Base-by-base conservation (phyloP, 2,113 vertebrate genomes). In the Spea multiplicata region DNA sequence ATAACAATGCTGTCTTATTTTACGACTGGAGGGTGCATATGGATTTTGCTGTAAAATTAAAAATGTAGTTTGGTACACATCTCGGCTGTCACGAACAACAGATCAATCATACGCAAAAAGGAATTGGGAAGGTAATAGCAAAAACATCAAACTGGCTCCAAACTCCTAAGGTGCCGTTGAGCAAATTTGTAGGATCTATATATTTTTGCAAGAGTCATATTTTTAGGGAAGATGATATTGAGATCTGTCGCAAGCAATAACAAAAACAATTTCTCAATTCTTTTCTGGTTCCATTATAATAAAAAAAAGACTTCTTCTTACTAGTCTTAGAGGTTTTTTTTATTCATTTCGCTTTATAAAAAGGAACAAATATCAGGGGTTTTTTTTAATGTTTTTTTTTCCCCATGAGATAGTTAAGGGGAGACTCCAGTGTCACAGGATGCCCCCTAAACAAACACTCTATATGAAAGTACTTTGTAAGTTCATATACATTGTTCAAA, bases 1-100 rank as follows among this genome's bases (percentile, higher is more conserved):
- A 53, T 80, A 80, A 77, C 70, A 74, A 66, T 74, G 78, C 46
- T 68, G 78, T 16, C 50, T 74, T 59, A 12, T 49, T 80, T 80
- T 74, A 80, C 68, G 70, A 61, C 78, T 80, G 52, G 71, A 74
- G 78, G 78, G 78, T 61, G 71, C 71, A 49, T 80, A 80, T 80
- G 78, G 78, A 80, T 80, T 73, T 80, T 80, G 64, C 71, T 80
- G 71, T 74, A 80, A 80, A 80, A 80, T 80, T 80, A 80, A 80
- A 74, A 80, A 74, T 66, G 71, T 80, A 80, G 48, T 80, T 80
- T 67, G 71, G 78, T 80, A 30, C 71, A 73, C 45, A 49, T 80
- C 65, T 66, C 71, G 8, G 64, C 78, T 80, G 71, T 80, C 71
- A 80, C 74, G 74, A 80, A 80, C 78, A 80, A 73, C 67, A 73